Conservation (phyloP, 2,113 vertebrate species). For the Macquaria australasica region DNA sequence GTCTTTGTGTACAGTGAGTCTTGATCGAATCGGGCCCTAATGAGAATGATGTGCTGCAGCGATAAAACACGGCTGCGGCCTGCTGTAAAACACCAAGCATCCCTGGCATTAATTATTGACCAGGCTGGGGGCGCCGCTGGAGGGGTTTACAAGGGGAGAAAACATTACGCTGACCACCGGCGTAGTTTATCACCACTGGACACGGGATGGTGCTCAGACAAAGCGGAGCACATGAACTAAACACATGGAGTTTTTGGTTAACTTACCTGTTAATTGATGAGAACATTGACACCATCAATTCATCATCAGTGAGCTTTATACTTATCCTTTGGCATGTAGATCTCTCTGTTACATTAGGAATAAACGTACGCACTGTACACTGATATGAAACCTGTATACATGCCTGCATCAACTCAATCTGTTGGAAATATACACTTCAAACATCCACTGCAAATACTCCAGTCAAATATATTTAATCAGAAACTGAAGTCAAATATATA, state of each 20-base stretch:
- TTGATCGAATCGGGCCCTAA: constrained; percentile 69
- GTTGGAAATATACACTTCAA: too few relatives aligned
- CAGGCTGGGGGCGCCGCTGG: constrained; percentile 40
- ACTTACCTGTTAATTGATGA: background rate
- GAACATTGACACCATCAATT: background rate
- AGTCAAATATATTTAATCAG: too few relatives aligned
- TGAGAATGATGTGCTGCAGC: constrained; percentile 73
- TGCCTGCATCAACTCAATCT: background rate
- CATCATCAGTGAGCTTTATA: background rate
- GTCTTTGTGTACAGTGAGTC: constrained; percentile 54
- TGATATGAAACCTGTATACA: background rate
- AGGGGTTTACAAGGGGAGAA: constrained; percentile 76
- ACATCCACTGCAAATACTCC: too few relatives aligned
- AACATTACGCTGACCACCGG: constrained; percentile 71
- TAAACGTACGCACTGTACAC: background rate
- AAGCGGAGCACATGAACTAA: constrained; percentile 21
- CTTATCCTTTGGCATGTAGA: background rate
- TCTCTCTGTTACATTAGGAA: background rate
- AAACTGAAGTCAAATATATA: too few relatives aligned
- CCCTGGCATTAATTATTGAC: constrained; percentile 80
- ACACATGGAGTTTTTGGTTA: background rate
- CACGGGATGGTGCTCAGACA: constrained; percentile 21
- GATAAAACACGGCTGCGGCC: constrained; percentile 73
- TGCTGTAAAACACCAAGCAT: constrained; percentile 76
- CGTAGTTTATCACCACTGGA: constrained; percentile 63